Evolutionary conservation across 2,797 vertebrate species (phyloP).

Genomic region (Ibycter americanus): DNA sequence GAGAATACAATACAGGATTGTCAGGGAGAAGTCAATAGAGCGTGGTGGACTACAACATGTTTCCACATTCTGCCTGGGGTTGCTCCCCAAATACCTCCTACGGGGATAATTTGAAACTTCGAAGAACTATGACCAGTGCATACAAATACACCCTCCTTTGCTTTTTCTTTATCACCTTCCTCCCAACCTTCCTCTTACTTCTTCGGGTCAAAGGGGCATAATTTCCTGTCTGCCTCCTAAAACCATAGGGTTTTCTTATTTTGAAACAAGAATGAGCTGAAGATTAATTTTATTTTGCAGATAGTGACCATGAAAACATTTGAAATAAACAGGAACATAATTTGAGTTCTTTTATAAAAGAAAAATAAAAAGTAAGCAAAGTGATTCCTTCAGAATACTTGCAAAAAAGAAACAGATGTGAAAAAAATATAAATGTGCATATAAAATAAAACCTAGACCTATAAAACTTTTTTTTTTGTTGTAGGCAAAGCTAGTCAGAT

Average conservation of each 20-base stretch:
- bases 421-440: neutral
- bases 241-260: slow-evolving; percentile 29
- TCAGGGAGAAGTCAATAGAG: neutral
- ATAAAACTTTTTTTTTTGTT: neutral
- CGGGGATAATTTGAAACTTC: neutral
- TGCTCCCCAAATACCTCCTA: neutral
- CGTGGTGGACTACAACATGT: neutral
- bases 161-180: slow-evolving; percentile 72
- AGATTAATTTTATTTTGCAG: slow-evolving; percentile 44
- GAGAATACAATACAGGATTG: neutral
- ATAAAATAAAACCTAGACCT: slow-evolving; percentile 20
- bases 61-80: neutral
- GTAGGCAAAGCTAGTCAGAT: neutral
- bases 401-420: slow-evolving; percentile 16
- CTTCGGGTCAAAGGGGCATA: slow-evolving; percentile 66
- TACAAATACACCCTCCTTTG: neutral
- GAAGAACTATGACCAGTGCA: neutral
- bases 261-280: slow-evolving; percentile 35
- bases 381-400: neutral
- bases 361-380: neutral
- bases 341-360: neutral
- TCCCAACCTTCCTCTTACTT: slow-evolving; percentile 67
- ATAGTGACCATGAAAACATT: neutral
- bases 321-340: slow-evolving; percentile 23
- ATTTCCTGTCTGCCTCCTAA: slow-evolving; percentile 70